These are phyloP conservation scores for Sinocyclocheilus anophthalmus DNA, from an alignment of 2,113 vertebrate genomes.

Conservation along the genomic window DNA sequence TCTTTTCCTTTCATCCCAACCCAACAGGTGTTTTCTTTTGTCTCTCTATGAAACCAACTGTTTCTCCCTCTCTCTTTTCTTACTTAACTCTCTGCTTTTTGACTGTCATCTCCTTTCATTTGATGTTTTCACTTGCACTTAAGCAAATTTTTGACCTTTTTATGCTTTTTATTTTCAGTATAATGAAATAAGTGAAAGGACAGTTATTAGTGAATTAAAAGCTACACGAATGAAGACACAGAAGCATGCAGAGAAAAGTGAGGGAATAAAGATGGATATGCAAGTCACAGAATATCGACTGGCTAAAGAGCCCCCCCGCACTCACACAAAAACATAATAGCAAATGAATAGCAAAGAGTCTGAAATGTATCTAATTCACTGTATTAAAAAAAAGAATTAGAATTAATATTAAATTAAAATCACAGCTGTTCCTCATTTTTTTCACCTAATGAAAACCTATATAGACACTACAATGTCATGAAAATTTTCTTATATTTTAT, in stretches of 20 bases:
- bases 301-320: constrained; percentile 4
- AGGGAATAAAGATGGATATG: constrained; percentile 1
- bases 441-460: too few species aligned
- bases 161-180: neutral
- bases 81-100: neutral
- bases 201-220: neutral
- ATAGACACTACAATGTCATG: too few species aligned
- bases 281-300: constrained; percentile 24
- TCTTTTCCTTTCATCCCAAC: constrained; percentile 56
- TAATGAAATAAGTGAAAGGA: neutral
- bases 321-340: too few species aligned
- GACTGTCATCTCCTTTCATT: constrained; percentile 5
- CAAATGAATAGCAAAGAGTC: too few species aligned
- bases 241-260: neutral
- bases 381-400: neutral
- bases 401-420: too few species aligned
- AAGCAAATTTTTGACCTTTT: too few species aligned
- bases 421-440: too few species aligned
- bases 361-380: too few species aligned
- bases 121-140: neutral
- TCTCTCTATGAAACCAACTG: constrained; percentile 50
- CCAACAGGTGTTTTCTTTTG: constrained; percentile 88
- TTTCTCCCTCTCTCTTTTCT: constrained; percentile 7
- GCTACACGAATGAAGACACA: neutral
- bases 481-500: too few species aligned